A percentile compares a stretch with the other conserved stretches of the same genome.
These are phyloP conservation scores for Chydorus sphaericus DNA, from an alignment of 2,888 invertebrate genomes.

Conservation along the genomic window DNA sequence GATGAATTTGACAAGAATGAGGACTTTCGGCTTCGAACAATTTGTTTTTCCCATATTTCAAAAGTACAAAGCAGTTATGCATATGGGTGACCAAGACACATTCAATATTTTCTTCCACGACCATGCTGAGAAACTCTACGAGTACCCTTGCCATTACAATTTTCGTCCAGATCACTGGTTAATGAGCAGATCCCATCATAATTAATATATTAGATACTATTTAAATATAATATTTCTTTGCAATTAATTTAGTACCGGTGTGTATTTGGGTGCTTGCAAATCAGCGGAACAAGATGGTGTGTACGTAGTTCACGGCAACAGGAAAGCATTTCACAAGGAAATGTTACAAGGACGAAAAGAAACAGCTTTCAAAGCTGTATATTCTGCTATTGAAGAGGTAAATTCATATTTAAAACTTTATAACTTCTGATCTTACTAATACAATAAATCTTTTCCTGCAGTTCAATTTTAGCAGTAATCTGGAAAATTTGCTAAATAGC, in stretches of 20 bases:
- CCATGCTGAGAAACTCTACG: conserved; percentile 60
- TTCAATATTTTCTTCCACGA: conserved; percentile 80
- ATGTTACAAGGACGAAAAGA: no score
- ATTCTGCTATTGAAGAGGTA: conserved; percentile 45
- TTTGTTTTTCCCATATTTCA: conserved; percentile 70
- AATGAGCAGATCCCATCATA: no score
- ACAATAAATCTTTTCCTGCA: conserved; percentile 28
- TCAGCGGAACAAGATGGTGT: conserved; percentile 54
- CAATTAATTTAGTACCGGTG: no score
- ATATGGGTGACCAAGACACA: conserved; percentile 96
- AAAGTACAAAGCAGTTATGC: conserved; percentile 68
- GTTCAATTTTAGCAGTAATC: conserved; percentile 51
- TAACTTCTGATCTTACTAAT: conserved; percentile 18
- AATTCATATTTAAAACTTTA: conserved; percentile 16
- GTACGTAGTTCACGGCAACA: conserved; percentile 73
- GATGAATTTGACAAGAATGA: conserved; percentile 88
- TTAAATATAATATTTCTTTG: no score
- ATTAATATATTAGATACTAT: no score
- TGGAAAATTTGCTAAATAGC: conserved; percentile 42
- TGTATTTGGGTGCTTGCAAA: conserved; percentile 79
- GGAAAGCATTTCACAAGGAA: conserved; percentile 67
- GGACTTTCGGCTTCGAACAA: conserved; percentile 67
- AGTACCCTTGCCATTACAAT: conserved; percentile 75
- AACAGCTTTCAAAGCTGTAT: conserved; percentile 62
- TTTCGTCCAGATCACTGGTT: conserved; percentile 83